phyloP scores from a whole-genome alignment of 2,888 invertebrate species.

The Osedax fenrisi region DNA sequence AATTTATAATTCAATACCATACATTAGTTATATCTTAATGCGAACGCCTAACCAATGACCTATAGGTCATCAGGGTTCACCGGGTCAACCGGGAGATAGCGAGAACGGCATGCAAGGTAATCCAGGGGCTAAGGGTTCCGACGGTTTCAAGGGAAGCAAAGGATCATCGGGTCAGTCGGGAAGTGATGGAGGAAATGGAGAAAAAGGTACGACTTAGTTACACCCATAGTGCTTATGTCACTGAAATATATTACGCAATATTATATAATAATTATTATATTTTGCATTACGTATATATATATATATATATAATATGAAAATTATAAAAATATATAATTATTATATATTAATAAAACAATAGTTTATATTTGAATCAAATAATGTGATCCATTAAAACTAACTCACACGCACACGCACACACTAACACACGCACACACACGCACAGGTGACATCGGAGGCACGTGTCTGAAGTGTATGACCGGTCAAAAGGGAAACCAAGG shows the following conservation, averaged over 20 bases:
- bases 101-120: constrained; percentile 12
- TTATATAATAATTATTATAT: not conserved
- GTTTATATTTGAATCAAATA: too few relatives aligned
- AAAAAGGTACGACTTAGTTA: constrained; percentile 3
- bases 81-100: not conserved
- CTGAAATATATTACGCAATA: too few relatives aligned
- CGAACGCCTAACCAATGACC: too few relatives aligned
- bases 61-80: constrained; percentile 20
- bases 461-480: constrained; percentile 31
- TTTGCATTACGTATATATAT: too few relatives aligned
- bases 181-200: constrained; percentile 13
- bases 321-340: too few relatives aligned
- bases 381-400: too few relatives aligned
- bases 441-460: constrained; percentile 32
- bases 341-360: too few relatives aligned
- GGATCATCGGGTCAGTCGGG: constrained; percentile 17
- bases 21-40: too few relatives aligned
- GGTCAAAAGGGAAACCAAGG: constrained; percentile 32
- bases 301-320: too few relatives aligned
- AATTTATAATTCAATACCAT: too few relatives aligned
- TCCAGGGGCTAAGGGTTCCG: not conserved
- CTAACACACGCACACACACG: not conserved
- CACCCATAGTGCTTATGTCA: not conserved
- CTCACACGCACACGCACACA: not conserved
- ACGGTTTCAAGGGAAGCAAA: constrained; percentile 7